phyloP scores from a whole-genome alignment of 2,797 vertebrate species.

The Eremophila alpestris region DNA sequence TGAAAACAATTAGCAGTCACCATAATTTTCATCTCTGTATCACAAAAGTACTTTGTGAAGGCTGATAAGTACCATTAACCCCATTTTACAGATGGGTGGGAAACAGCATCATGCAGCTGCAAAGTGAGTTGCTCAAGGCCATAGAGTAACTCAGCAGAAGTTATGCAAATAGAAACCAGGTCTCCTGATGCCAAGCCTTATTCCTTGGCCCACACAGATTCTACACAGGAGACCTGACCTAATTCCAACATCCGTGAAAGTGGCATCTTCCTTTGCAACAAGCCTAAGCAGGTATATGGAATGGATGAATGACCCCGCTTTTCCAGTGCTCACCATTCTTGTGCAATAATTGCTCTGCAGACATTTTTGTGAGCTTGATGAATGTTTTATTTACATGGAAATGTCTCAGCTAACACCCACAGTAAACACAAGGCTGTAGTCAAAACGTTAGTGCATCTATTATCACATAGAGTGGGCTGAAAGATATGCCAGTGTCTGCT shows the following conservation, averaged over 20 bases:
- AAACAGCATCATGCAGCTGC: conserved; percentile 30
- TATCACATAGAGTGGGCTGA: conserved; percentile 52
- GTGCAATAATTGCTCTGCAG: conserved; percentile 51
- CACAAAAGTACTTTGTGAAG: conserved; percentile 12
- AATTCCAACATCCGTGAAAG: background rate
- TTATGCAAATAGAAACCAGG: conserved; percentile 24
- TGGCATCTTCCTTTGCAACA: background rate
- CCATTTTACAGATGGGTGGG: conserved; percentile 46
- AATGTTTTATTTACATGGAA: conserved; percentile 66
- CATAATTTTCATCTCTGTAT: background rate
- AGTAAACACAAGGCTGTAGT: conserved; percentile 57
- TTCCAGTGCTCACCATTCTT: conserved; percentile 8
- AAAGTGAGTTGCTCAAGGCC: conserved; percentile 36
- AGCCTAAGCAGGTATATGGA: conserved; percentile 7
- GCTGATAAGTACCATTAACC: conserved; percentile 44
- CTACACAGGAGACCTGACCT: conserved; percentile 49
- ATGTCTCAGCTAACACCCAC: conserved; percentile 61
- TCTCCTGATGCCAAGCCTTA: conserved; percentile 23
- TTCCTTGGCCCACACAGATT: conserved; percentile 31
- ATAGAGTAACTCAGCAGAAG: background rate
- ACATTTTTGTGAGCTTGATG: conserved; percentile 39
- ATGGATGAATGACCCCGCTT: background rate
- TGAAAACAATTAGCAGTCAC: conserved; percentile 16
- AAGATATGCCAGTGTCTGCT: background rate
- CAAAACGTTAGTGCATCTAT: conserved; percentile 62